Evolutionary conservation across 2,888 invertebrate species (phyloP).

Genomic region (Aleiodes testaceus): DNA sequence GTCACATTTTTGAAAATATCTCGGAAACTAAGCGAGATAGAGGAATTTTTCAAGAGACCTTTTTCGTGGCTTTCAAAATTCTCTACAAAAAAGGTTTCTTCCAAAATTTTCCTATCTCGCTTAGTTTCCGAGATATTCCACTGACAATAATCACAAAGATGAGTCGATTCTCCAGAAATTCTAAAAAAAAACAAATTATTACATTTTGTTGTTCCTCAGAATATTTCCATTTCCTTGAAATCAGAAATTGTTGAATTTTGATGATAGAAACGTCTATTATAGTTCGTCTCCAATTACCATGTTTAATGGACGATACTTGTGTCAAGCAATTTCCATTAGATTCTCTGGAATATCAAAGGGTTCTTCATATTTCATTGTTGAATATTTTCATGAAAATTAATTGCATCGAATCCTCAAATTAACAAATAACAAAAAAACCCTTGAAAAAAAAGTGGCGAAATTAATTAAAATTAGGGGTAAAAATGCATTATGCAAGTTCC

Average conservation of each 20-base stretch:
- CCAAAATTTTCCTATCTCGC: too few species aligned
- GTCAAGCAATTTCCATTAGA: constrained; percentile 6
- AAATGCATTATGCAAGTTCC: too few species aligned
- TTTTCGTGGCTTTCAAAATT: too few species aligned
- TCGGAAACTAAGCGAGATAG: background rate
- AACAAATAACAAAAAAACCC: background rate
- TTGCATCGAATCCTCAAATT: background rate
- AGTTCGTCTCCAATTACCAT: constrained; percentile 44
- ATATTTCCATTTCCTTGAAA: too few species aligned
- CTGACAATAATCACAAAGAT: too few species aligned
- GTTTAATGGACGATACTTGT: constrained; percentile 40
- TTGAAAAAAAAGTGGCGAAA: background rate
- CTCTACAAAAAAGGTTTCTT: too few species aligned
- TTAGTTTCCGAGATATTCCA: too few species aligned
- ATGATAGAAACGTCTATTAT: background rate
- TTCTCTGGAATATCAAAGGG: background rate
- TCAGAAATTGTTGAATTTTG: background rate
- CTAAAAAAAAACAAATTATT: too few species aligned
- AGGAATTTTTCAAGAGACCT: too few species aligned
- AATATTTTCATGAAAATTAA: background rate
- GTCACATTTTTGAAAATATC: background rate
- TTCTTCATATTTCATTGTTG: background rate
- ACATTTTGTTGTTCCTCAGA: too few species aligned
- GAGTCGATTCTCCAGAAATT: too few species aligned
- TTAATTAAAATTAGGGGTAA: background rate